Conservation (phyloP, 2,113 vertebrate species). For the Alectura lathami region DNA sequence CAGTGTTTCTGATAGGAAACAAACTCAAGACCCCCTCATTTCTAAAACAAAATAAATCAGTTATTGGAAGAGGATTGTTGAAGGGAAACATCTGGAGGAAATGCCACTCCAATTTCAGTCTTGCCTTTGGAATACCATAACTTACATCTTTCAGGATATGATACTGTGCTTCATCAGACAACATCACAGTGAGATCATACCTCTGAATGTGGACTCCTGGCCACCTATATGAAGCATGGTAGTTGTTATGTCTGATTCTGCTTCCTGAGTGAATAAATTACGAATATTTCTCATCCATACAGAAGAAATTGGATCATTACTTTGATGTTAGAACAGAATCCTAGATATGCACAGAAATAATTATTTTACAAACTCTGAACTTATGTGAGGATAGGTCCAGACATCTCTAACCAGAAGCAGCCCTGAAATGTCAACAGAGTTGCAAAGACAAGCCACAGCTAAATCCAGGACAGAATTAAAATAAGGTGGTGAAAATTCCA, state of each 20-base stretch:
- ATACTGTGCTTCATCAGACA: slow-evolving; percentile 38
- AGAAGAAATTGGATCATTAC: not conserved
- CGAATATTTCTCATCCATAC: not conserved
- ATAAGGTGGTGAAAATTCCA: not conserved
- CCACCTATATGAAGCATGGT: not conserved
- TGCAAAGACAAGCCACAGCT: not conserved
- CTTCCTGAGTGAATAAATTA: slow-evolving; percentile 21
- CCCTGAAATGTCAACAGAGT: not conserved
- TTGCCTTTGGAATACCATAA: slow-evolving; percentile 38
- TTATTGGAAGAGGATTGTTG: slow-evolving; percentile 31
- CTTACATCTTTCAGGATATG: slow-evolving; percentile 33
- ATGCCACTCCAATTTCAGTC: slow-evolving; percentile 50
- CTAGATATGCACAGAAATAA: not conserved
- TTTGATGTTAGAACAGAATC: slow-evolving; percentile 9
- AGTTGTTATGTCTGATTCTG: slow-evolving; percentile 21
- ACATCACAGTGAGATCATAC: slow-evolving; percentile 43
- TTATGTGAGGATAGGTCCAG: not conserved
- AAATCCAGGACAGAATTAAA: not conserved
- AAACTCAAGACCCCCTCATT: not conserved
- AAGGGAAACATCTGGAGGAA: slow-evolving; percentile 66
- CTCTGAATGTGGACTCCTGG: slow-evolving; percentile 15
- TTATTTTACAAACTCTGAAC: not conserved
- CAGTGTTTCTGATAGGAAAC: not conserved
- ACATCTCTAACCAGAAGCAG: not conserved
- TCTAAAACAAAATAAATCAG: not conserved